Evolutionary conservation across 1,140 invertebrate species (phyloP), one percentile per base, ranked within the genome.

Genomic region (Protaetia brevitarsis): DNA sequence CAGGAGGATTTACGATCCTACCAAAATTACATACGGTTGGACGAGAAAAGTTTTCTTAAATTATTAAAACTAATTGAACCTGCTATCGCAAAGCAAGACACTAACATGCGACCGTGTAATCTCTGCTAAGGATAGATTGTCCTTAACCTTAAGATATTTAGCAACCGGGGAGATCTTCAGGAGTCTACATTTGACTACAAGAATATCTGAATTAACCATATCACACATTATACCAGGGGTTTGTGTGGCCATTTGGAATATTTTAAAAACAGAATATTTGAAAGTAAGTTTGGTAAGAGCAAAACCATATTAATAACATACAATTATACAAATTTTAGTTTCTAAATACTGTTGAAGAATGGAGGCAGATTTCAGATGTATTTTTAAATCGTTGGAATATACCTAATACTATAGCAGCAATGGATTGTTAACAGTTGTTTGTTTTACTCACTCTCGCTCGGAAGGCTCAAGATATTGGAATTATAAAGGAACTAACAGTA

Each of bases 401-500:
- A 3, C 45, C 45, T 7, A 51, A 51, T 23, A 51, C 8, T 51
- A 16, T 51, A 19, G 45, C 1, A 51, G 45, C 2, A 2, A 16
- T 51, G 45, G 45, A 51, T 51, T 11, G 45, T 23, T 16, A 51
- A 51, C 45, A 51, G n/a, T n/a, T 51, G 21, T 51, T 51, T 16
- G 13, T 16, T 51, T 8, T 23, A 51, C 3, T 11, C 13, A 11
- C 2, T 19, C 45, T 23, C 13, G 21, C 1, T 51, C 8, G 7
- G 45, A 16, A 19, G 13, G 45, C 45, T 51, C 45, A 19, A 23
- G 2, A 7, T 68, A 62, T 63, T 68, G 26, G 31, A 72, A 68
- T 31, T 70, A 70, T 58, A 70, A 70, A 63, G 65, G 62, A 5
- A 36, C 30, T 10, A 1, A 69, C 27, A 56, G 57, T 16, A 70